These are phyloP conservation scores for Cheirogaleus major DNA, from an alignment of 2,797 vertebrate genomes.

Conservation along the genomic window DNA sequence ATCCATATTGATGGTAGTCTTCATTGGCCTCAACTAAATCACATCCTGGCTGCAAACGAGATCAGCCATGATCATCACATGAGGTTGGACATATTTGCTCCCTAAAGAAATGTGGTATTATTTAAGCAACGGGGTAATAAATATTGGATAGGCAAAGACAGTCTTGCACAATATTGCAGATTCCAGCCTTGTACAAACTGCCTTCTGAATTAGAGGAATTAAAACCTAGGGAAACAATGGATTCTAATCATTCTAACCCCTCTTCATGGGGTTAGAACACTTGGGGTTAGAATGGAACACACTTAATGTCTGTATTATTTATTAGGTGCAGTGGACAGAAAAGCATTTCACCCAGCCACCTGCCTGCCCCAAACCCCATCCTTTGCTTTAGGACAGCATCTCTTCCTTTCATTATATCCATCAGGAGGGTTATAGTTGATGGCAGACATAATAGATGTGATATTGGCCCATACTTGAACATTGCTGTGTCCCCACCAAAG, in stretches of 20 bases:
- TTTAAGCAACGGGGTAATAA: neutral
- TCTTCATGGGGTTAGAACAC: neutral
- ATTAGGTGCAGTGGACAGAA: neutral
- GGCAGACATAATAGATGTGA: neutral
- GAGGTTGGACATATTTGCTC: neutral
- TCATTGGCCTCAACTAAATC: neutral
- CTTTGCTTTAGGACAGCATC: neutral
- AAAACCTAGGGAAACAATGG: neutral
- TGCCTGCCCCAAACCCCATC: neutral
- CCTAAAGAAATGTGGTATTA: neutral
- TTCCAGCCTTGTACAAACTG: neutral
- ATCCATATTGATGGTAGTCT: neutral
- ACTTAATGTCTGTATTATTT: neutral
- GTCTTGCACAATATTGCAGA: neutral
- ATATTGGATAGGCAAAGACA: neutral
- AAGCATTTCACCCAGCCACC: neutral
- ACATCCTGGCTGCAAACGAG: neutral
- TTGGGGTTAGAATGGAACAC: neutral
- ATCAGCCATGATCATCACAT: neutral
- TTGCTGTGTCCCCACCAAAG: neutral
- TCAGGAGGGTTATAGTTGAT: neutral
- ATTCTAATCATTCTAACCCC: neutral
- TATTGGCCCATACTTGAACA: neutral
- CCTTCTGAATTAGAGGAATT: neutral
- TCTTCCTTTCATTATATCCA: neutral